phyloP scores from a whole-genome alignment of 2,113 vertebrate genomes.

The Gobius niger region DNA sequence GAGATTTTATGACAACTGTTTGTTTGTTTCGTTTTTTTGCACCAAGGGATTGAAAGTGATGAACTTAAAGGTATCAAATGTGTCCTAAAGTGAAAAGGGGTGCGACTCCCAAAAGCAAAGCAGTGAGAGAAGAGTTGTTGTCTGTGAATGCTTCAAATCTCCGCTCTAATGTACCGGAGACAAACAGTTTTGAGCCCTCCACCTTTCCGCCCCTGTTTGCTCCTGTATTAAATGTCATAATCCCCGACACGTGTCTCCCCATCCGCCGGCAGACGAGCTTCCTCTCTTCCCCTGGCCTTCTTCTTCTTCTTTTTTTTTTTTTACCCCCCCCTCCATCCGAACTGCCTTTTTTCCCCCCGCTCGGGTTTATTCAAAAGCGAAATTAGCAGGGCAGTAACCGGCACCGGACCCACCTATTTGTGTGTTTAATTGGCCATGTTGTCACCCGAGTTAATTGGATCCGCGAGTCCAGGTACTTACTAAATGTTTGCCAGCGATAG shows the following conservation, averaged over 20 bases:
- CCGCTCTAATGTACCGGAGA: conserved; percentile 21
- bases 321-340: no score
- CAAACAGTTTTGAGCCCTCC: not conserved
- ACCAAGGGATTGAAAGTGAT: no score
- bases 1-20: no score
- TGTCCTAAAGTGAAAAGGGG: not conserved
- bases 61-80: no score
- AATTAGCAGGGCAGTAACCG: conserved; percentile 70
- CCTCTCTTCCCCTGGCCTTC: conserved; percentile 52
- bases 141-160: not conserved
- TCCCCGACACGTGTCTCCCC: not conserved
- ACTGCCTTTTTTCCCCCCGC: conserved; percentile 49
- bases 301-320: conserved; percentile 81
- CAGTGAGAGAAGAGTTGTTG: not conserved
- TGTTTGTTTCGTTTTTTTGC: no score
- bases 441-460: conserved; percentile 99
- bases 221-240: not conserved
- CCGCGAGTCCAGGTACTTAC: conserved; percentile 99
- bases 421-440: conserved; percentile 99
- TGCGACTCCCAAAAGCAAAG: not conserved
- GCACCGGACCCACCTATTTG: conserved; percentile 95
- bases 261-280: no score
- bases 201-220: not conserved
- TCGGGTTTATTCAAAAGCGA: conserved; percentile 79
- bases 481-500: conserved; percentile 99